Evolutionary conservation across 2,797 vertebrate species (phyloP), one percentile per base, ranked within the genome.

Genomic region (Lateolabrax maculatus): DNA sequence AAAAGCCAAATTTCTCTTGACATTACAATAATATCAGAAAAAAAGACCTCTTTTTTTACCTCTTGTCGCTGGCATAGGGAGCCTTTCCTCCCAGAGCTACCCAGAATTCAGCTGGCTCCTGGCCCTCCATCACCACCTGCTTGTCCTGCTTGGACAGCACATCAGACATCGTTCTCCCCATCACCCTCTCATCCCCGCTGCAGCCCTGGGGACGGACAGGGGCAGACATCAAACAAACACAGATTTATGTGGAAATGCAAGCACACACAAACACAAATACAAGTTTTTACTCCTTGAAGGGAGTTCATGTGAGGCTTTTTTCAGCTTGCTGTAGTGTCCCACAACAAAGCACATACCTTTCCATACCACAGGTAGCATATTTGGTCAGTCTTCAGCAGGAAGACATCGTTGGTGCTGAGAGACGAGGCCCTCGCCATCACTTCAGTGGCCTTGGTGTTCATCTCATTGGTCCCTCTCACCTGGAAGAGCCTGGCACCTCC

Each of bases 41-140:
- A 39, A 71, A 46, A 71, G 39, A 31, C 43, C 6, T 9, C 56
- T 64, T 27, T 71, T 23, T 71, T 79, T 89, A 98, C 97, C 96
- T 96, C 83, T 96, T 98, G 80, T 97, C 96, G 37, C 85, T 95
- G 80, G 96, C 93, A 0, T 98, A 98, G 12, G 96, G 96, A 6
- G 95, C 95, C 91, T 96, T 98, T 56, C 97, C 97, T 87, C 97
- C 97, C 69, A 98, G 78, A 9, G 95, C 95, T 21, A 97, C 93
- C 97, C 97, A 98, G 93, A 98, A 98, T 39, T 97, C 96, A 51
- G 95, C 93, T 8, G 97, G 96, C 68, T 98, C 97, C 93, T 98
- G 97, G 21, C 95, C 96, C 81, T 98, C 97, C 95, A 96, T 95
- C 83, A 97, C 90, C 67, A 96, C 96, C 83, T 96, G 96, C 81